Evolutionary conservation across 2,113 vertebrate species (phyloP).

Genomic region (Ptilorrhoa leucosticta): DNA sequence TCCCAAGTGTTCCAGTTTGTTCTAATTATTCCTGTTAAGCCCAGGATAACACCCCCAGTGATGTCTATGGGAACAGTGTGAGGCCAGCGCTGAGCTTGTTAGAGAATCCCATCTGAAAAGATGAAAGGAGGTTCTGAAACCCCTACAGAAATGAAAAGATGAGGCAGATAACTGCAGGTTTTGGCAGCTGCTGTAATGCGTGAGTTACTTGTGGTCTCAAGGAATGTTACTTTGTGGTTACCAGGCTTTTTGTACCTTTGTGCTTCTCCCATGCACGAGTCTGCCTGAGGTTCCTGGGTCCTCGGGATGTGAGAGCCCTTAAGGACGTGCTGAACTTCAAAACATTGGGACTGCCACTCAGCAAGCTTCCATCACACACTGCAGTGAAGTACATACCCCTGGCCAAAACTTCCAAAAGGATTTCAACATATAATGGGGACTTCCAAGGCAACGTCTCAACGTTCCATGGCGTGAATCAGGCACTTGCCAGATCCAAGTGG

Average conservation of each 20-base stretch:
- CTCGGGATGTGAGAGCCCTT: not conserved
- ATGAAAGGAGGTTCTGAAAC: constrained; percentile 37
- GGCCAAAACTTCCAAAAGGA: not conserved
- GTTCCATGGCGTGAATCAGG: not conserved
- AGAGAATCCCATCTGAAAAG: constrained; percentile 9
- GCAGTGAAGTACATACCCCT: not conserved
- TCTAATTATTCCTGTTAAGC: constrained; percentile 1
- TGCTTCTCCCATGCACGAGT: not conserved
- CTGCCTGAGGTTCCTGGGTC: not conserved
- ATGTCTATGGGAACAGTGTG: not conserved
- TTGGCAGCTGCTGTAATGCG: not conserved
- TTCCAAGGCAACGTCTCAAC: not conserved
- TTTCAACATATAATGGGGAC: not conserved
- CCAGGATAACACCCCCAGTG: not conserved
- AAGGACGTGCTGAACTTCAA: not conserved
- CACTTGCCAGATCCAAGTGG: not conserved
- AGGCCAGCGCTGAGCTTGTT: constrained; percentile 1
- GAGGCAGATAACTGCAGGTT: not conserved
- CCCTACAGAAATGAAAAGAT: constrained; percentile 8
- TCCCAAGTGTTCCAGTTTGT: not conserved
- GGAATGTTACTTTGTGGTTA: not conserved
- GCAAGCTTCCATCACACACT: not conserved
- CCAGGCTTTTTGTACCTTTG: not conserved
- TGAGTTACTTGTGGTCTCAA: not conserved
- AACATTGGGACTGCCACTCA: not conserved